Base-by-base conservation (phyloP, 2,888 invertebrate species). In the Drosophila merina region DNA sequence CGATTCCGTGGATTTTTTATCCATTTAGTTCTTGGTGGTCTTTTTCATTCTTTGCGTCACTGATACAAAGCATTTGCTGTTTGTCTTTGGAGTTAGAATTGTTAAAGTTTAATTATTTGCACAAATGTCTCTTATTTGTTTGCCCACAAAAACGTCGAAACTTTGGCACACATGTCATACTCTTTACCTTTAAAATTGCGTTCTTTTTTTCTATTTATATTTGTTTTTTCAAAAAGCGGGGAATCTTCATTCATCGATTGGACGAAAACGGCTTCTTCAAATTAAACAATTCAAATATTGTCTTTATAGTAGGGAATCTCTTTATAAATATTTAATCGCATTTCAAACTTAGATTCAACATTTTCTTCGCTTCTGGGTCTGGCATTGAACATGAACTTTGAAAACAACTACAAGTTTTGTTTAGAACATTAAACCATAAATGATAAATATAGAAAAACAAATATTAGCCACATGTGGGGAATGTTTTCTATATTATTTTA, bases 331-430 rank as follows among this genome's bases (percentile, higher is more conserved):
- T 51, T 30, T 25, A 7, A 12, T 6, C n/a, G 3, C 50, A 49
- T 26, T 56, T 56, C 9, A 2, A 31, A 6, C 12, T 25, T 0
- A 33, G 8, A 33, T 5, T 28, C 2, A 28, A 28, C 5, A 28
- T 2, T 28, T 28, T 9, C 0, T 9, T 48, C 7, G n/a, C 20
- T 28, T 33, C 47, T 36, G 1, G n/a, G n/a, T 26, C 26, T 49
- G 63, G n/a, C 59, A 59, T 59, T 60, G 59, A 60, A 45, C 45
- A 12, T 45, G 36, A 60, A 59, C 60, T 59, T 58, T 36, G 8
- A 10, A 51, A 1, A 38, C 25, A 5, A 9, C 28, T 9, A 26
- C 38, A 28, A n/a, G 38, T 38, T 40, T 40, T 40, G 20, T 14
- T 7, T 42, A n/a, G 0, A 14, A 42, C 8, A 42, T 20, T 14